Base-by-base conservation (phyloP, 92 coral and sea anemone species). In the Bergia puertoricense region DNA sequence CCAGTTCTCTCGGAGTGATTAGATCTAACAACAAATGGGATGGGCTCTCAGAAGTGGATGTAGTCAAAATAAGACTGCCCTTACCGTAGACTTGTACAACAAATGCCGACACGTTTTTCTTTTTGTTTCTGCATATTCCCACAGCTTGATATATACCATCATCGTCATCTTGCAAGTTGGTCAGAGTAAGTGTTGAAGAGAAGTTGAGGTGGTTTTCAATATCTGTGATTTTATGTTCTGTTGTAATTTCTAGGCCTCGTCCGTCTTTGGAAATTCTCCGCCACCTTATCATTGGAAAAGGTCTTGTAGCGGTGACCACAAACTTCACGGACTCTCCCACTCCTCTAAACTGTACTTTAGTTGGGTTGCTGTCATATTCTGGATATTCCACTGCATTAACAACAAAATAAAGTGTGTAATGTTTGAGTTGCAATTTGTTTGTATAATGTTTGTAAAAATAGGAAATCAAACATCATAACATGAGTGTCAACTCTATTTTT, bases 101-200 rank as follows among this genome's bases (percentile, higher is more conserved):
- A 20, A 62, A 62, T 2, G 30, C 30, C 30, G 69, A 22, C 67
- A 5, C 67, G n/a, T 16, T 22, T 3, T 6, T 0, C 4, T 62
- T 30, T 18, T 18, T 6, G n/a, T 14, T 2, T 16, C 30, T 62
- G 69, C 16, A 62, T 16, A 7, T 46, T 76, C 57, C 57, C 18
- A 14, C 38, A 67, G 65, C 69, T 79, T 5, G 14, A 56, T 73
- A 88, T 43, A 80, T 20, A 62, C 74, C 86, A 71, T 38, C 18
- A 42, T 65, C 68, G 4, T 23, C 48, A 81, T 46, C 41, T 50
- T 23, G 65, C 36, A 79, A 23, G 41, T 48, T 79, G 20, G 41
- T 48, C 57, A 79, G 8, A 50, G 22, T 23, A 15, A 79, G 66
- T 10, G 22, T 79, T 0, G 82, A 79, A 36, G 82, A 79, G 40